Percentiles rank a stretch among this genome's conserved stretches.
These are phyloP conservation scores for Halcyon leucocephala DNA, from an alignment of 2,797 vertebrate species.

Conservation along the genomic window DNA sequence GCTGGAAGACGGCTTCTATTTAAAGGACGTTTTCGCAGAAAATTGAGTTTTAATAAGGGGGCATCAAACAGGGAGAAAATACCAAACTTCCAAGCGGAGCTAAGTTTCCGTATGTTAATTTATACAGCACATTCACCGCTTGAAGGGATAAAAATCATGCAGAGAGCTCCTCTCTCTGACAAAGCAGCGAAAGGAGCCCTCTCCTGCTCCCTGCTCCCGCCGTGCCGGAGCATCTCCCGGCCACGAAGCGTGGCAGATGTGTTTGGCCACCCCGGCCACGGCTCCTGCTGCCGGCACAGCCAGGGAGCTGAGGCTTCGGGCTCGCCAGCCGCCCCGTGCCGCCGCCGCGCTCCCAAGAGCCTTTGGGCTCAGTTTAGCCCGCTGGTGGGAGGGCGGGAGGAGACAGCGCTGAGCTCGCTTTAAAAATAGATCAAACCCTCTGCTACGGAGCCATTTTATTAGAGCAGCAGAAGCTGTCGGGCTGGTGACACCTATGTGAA, in stretches of 20 bases:
- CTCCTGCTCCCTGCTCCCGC: not conserved
- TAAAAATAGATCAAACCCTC: constrained; percentile 66
- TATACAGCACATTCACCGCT: not conserved
- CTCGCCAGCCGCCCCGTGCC: accelerated
- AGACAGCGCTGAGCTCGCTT: constrained; percentile 15
- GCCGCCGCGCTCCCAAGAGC: not conserved
- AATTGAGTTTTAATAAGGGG: constrained; percentile 67
- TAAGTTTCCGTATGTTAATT: constrained; percentile 38
- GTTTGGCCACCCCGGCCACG: accelerated
- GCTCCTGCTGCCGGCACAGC: accelerated
- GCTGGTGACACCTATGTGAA: constrained; percentile 17
- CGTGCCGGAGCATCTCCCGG: accelerated
- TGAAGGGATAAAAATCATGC: not conserved
- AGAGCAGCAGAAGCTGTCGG: constrained; percentile 40
- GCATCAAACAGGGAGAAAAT: constrained; percentile 60
- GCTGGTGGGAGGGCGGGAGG: constrained; percentile 45
- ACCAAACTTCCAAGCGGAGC: constrained; percentile 17
- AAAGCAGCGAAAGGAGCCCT: not conserved
- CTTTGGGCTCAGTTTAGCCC: not conserved
- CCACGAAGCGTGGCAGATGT: accelerated
- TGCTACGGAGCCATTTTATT: constrained; percentile 53
- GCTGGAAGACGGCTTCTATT: constrained; percentile 45
- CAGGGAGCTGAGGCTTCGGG: not conserved
- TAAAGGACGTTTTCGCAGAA: constrained; percentile 55
- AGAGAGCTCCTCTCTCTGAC: not conserved